phyloP scores from a whole-genome alignment of 2,113 vertebrate species.

The Scatophagus argus region DNA sequence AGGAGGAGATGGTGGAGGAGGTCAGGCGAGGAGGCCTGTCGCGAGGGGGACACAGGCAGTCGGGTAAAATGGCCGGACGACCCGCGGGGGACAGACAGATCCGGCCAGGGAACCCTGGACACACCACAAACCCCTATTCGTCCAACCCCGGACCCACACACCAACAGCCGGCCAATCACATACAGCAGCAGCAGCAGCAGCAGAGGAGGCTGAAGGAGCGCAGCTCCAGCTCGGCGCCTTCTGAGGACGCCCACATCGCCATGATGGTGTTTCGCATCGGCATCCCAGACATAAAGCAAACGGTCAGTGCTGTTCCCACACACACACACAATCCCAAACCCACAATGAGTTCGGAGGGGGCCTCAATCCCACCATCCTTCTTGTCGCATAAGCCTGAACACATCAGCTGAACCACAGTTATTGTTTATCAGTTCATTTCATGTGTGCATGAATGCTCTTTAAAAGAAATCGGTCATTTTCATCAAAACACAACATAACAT shows the following conservation, averaged over 20 bases:
- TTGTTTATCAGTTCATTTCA: not conserved
- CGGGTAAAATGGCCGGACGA: conserved; percentile 69
- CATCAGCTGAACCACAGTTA: not conserved
- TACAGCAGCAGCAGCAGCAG: conserved; percentile 74
- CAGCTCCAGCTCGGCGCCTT: conserved; percentile 81
- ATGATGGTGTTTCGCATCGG: conserved; percentile 97
- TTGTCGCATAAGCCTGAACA: not conserved
- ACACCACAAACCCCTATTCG: conserved; percentile 81
- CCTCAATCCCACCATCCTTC: not conserved
- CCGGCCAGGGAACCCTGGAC: conserved; percentile 75
- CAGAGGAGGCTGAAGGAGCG: conserved; percentile 87
- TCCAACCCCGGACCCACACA: conserved; percentile 82
- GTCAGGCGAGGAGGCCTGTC: conserved; percentile 70
- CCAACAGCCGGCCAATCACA: conserved; percentile 82
- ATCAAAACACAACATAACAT: not conserved
- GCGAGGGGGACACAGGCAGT: conserved; percentile 75
- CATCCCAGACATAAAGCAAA: conserved; percentile 95
- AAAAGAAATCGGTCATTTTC: not conserved
- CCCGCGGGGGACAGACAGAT: conserved; percentile 71
- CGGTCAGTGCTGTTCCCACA: conserved; percentile 82
- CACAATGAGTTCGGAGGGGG: not conserved
- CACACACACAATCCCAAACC: conserved; percentile 39
- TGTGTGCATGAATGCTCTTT: too few species aligned
- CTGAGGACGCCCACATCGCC: conserved; percentile 90
- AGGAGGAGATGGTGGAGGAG: conserved; percentile 77